Percentiles rank a stretch among this genome's conserved stretches.
phyloP scores from a whole-genome alignment of 30 jellyfish, hydroid and myxozoan genomes.

The Hydractinia symbiolongicarpus region DNA sequence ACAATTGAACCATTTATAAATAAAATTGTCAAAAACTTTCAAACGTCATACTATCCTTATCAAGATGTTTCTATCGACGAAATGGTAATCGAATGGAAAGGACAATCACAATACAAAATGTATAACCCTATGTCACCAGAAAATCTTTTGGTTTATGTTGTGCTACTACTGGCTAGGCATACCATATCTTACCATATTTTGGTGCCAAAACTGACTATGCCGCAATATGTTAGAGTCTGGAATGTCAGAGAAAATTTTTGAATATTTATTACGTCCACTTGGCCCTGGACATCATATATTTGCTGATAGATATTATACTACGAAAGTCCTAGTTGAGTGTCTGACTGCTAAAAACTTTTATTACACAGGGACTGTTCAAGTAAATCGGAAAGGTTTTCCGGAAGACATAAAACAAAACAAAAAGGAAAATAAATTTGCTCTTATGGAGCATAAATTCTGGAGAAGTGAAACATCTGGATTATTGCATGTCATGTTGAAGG shows the following conservation, averaged over 20 bases:
- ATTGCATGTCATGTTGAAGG: not conserved
- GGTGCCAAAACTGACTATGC: not conserved
- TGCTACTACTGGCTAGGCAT: slow-evolving; percentile 35
- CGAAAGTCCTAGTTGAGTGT: not conserved
- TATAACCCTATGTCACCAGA: slow-evolving; percentile 29
- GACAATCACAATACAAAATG: slow-evolving; percentile 29
- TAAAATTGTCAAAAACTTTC: not conserved
- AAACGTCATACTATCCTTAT: slow-evolving; percentile 26
- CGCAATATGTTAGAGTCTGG: no score
- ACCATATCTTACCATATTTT: slow-evolving; percentile 12
- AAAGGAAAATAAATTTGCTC: not conserved
- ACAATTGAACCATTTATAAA: slow-evolving; percentile 41
- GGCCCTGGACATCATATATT: slow-evolving; percentile 2
- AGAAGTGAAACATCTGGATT: not conserved
- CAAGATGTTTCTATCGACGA: slow-evolving; percentile 31
- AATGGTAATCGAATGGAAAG: slow-evolving; percentile 44
- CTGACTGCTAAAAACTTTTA: not conserved
- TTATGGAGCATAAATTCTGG: not conserved
- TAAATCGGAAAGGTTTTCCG: not conserved
- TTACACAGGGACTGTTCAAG: not conserved
- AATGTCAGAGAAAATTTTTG: not conserved
- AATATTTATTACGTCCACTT: not conserved
- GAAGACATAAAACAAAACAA: not conserved
- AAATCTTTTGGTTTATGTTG: slow-evolving; percentile 37
- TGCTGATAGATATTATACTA: not conserved